Percentiles rank a stretch among this genome's conserved stretches.
These are phyloP conservation scores for Drosophila equinoxialis DNA, from an alignment of 1,140 invertebrate species.

Conservation along the genomic window DNA sequence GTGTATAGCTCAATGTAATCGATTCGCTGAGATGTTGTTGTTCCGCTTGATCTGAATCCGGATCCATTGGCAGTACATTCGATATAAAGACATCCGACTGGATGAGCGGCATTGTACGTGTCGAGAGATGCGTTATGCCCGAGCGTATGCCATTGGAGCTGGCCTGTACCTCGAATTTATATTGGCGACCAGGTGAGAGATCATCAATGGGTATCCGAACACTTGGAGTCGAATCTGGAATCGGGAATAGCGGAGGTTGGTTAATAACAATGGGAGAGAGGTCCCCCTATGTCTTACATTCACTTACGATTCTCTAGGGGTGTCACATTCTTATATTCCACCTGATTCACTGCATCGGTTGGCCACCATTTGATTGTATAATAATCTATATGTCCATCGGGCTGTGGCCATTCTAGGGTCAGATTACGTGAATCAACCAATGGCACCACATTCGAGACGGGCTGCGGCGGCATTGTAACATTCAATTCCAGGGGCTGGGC, in stretches of 20 bases:
- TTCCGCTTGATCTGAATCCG: conserved; percentile 82
- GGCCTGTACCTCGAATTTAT: conserved; percentile 90
- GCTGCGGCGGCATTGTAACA: conserved; percentile 93
- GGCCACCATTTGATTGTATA: conserved; percentile 91
- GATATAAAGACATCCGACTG: conserved; percentile 95
- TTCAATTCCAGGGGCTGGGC: conserved; percentile 89
- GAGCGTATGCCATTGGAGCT: conserved; percentile 90
- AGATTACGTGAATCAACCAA: conserved; percentile 94
- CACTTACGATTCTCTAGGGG: conserved; percentile 71
- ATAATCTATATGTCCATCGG: conserved; percentile 92
- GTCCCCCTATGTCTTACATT: no score
- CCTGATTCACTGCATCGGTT: conserved; percentile 83
- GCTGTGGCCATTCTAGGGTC: conserved; percentile 93
- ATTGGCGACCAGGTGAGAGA: conserved; percentile 90
- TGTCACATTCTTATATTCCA: conserved; percentile 84
- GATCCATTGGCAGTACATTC: conserved; percentile 88
- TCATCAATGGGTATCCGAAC: conserved; percentile 88
- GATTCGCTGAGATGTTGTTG: conserved; percentile 55
- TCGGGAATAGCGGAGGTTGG: not conserved
- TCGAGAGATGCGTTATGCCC: conserved; percentile 87
- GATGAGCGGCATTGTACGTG: conserved; percentile 93
- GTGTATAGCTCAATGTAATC: conserved; percentile 92
- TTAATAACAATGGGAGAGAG: not conserved
- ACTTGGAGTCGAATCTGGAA: conserved; percentile 41
- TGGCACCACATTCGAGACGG: conserved; percentile 90